Evolutionary conservation across 2,797 vertebrate genomes (phyloP), one percentile per base, ranked within the genome.

Genomic region (Brachyrhaphis roseni): DNA sequence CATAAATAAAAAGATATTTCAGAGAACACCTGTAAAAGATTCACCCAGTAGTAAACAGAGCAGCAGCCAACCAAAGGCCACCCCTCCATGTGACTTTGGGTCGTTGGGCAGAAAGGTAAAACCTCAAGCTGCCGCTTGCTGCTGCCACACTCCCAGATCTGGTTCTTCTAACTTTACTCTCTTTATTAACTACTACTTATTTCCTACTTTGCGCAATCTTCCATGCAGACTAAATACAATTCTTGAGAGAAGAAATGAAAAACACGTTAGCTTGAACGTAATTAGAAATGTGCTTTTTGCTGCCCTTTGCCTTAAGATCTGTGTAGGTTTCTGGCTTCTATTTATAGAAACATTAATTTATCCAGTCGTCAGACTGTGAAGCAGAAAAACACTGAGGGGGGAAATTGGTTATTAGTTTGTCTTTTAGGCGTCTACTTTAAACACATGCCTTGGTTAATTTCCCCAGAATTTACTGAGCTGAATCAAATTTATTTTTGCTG

Each of bases 61-160:
- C 93, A 74, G 83, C 86, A 72, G 43, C 76, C 84, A 55, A 36
- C 84, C 81, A 79, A 91, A 91, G 91, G 82, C 88, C 81, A 7
- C 78, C 36, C 83, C 74, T 68, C 82, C 81, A 79, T 75, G 82
- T 90, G 59, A 77, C 94, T 51, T 73, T 83, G 94, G 90, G 74
- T 94, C 96, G 84, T 15, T 91, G 92, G 92, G 95, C 94, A 90
- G 95, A 96, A 97, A 98, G 97, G 98, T 98, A 98, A 97, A 82
- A 47, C 78, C 18, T 43, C 82, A 47, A 55, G 46, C 64, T 72
- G 49, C 26, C 74, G 59, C 82, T 81, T 83, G 20, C n/a, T 64
- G 53, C 73, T 64, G 71, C 49, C 73, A 3, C 75, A 12, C 28
- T 36, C 90, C 31, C 84, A 82, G 86, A 73, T 49, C 72, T 82